Base-by-base conservation (phyloP, 2,113 vertebrate species). In the Leptocoma aspasia region DNA sequence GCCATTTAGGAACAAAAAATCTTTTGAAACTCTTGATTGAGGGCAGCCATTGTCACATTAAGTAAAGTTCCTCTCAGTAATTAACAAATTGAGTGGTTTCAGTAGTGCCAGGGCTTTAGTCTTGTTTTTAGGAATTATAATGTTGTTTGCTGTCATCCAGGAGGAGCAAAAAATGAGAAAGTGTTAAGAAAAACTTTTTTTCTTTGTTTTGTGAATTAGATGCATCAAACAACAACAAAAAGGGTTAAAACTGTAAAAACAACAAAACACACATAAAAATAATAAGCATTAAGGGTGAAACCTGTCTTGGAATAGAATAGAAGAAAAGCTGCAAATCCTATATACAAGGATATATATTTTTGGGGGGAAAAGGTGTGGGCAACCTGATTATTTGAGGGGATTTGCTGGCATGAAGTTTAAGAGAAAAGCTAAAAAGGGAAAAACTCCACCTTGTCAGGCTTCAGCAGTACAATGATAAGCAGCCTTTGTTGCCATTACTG, bases 21-120 rank as follows among this genome's bases (percentile, higher is more conserved):
- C 69, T 71, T 92, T 91, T 89, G 44, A 95, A 94, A 84, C 37
- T 68, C 47, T 81, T 68, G 41, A 78, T 10, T 79, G 82, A 92
- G 69, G 50, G 57, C 44, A 84, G 47, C 56, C 19, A 44, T 70
- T 94, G 69, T 84, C 61, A 71, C 60, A 64, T 53, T 66, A 78
- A 78, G 37, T 52, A n/a, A 82, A 89, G 50, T 50, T 86, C 35
- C 47, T 88, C 57, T 86, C 56, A 84, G 39, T 69, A 86, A 75
- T 90, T 86, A 88, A 71, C 41, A 95, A 86, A 86, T 73, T 92
- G 56, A 52, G 31, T 86, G 15, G 19, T 78, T 83, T 89, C 52
- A 44, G 33, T 52, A 50, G 35, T 19, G 8, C 20, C n/a, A 89
- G 31, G 50, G 24, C 22, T 61, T 87, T 49, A 18, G 37, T 47